Evolutionary conservation across 2,888 invertebrate species (phyloP), one percentile per base, ranked within the genome.

Genomic region (Drosophila setosimentum): DNA sequence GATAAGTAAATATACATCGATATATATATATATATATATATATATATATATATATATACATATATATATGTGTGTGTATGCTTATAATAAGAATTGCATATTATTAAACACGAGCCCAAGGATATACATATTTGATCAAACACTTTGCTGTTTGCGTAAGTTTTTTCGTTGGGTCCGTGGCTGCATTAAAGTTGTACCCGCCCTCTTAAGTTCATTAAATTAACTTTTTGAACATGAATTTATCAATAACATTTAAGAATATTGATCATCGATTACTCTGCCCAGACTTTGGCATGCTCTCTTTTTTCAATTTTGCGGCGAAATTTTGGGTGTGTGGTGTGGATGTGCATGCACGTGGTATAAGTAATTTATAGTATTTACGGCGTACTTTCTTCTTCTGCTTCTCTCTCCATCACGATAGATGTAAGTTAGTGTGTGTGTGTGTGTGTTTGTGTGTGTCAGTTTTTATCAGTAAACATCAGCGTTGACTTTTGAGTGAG

Each of bases 281-380:
- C 66, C 55, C 55, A 50, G 49, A 68, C 68, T 68, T 68, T 68
- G 68, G 66, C 68, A 55, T 68, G 37, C 37, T 63, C 24, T 65
- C 13, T 51, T 37, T n/a, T 18, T 33, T 13, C 7, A 62, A 66
- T 54, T 64, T 49, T 54, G 16, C 40, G 45, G 33, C 65, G 40
- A 61, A 59, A 35, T 29, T 24, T 57, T 65, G 42, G 60, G 40
- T 66, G 33, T 51, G 40, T 27, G 16, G 27, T 50, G 42, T 30
- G 18, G 10, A 2, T 33, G 29, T 48, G 35, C 18, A 18, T 27
- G 54, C 18, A 18, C 32, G 16, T 37, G 35, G 18, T 37, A 8
- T 35, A 40, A 16, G 29, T 16, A 45, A 37, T 58, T 37, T 54
- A 35, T 45, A 55, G 67, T 37, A 37, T 58, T 66, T 42, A 33